These are phyloP conservation scores for Agrotis clavis DNA, from an alignment of 2,888 invertebrate species.

Conservation along the genomic window DNA sequence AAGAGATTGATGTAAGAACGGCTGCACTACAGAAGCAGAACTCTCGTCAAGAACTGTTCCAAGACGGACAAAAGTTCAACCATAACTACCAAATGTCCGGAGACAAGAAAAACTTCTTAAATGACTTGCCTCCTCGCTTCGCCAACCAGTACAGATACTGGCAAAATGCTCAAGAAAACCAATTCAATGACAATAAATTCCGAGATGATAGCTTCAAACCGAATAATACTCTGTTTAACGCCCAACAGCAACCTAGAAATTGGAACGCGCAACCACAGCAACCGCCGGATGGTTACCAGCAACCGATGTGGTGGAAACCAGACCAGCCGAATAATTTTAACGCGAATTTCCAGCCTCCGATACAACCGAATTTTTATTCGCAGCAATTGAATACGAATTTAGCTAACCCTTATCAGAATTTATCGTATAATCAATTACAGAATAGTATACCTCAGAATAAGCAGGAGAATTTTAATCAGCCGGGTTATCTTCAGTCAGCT, in stretches of 20 bases:
- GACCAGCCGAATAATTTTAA: conserved; percentile 76
- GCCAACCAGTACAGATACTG: conserved; percentile 88
- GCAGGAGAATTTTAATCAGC: conserved; percentile 69
- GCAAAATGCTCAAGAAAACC: conserved; percentile 83
- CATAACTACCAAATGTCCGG: conserved; percentile 84
- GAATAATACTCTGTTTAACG: conserved; percentile 65
- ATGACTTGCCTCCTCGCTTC: conserved; percentile 86
- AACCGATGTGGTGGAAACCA: conserved; percentile 83
- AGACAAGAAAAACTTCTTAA: conserved; percentile 87
- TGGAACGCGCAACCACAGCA: conserved; percentile 70
- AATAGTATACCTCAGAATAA: conserved; percentile 70
- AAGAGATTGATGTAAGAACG: conserved; percentile 89
- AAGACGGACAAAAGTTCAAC: conserved; percentile 82
- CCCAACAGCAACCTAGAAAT: conserved; percentile 65
- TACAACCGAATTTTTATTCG: conserved; percentile 80
- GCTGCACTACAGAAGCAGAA: conserved; percentile 88
- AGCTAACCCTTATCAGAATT: conserved; percentile 76
- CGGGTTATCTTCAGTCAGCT: conserved; percentile 75
- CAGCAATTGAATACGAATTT: conserved; percentile 71
- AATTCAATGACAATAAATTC: conserved; percentile 83
- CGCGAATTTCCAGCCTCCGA: conserved; percentile 69
- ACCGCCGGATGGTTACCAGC: conserved; percentile 73
- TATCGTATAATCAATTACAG: conserved; percentile 71
- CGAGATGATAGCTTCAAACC: conserved; percentile 80
- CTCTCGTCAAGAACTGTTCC: conserved; percentile 83